A percentile compares a stretch with the other conserved stretches of the same genome.
Conservation (phyloP, 2,888 invertebrate species). For the Cerceris rybyensis region DNA sequence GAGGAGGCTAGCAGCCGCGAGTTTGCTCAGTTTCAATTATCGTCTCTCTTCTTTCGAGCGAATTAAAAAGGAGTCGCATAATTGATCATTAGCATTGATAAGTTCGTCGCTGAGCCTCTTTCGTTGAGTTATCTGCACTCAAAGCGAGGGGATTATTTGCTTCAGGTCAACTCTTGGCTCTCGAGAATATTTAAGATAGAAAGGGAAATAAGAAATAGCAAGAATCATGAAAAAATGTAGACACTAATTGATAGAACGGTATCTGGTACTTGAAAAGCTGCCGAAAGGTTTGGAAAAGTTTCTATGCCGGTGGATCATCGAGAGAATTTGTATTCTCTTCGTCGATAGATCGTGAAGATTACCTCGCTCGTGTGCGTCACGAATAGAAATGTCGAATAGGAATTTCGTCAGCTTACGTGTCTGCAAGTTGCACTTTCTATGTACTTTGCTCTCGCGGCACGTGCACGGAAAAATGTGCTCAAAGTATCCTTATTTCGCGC, state of each 20-base stretch:
- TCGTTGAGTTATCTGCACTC: conserved; percentile 12
- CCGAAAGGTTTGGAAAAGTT: neutral
- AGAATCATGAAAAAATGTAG: too few relatives aligned
- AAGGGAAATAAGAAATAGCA: too few relatives aligned
- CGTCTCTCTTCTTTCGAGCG: neutral
- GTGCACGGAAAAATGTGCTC: neutral
- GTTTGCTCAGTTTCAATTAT: conserved; percentile 34
- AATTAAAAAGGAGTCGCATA: conserved; percentile 2
- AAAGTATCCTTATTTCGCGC: neutral
- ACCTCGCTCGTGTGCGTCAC: conserved; percentile 24
- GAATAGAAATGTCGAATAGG: conserved; percentile 39
- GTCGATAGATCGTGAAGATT: conserved; percentile 6
- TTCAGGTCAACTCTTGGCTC: too few relatives aligned
- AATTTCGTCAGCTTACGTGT: conserved; percentile 28
- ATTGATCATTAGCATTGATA: conserved; percentile 27
- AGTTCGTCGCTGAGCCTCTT: neutral
- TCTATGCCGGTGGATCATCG: neutral
- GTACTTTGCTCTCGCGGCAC: conserved; percentile 9
- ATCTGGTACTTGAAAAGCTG: too few relatives aligned
- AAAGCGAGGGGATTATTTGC: neutral
- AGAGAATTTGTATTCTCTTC: conserved; percentile 40
- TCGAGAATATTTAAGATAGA: too few relatives aligned
- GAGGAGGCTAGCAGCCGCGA: conserved; percentile 27
- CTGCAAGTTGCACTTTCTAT: conserved; percentile 33
- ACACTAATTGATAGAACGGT: too few relatives aligned